These are phyloP conservation scores for Pseudochaenichthys georgianus DNA, from an alignment of 2,797 vertebrate genomes.

Conservation along the genomic window DNA sequence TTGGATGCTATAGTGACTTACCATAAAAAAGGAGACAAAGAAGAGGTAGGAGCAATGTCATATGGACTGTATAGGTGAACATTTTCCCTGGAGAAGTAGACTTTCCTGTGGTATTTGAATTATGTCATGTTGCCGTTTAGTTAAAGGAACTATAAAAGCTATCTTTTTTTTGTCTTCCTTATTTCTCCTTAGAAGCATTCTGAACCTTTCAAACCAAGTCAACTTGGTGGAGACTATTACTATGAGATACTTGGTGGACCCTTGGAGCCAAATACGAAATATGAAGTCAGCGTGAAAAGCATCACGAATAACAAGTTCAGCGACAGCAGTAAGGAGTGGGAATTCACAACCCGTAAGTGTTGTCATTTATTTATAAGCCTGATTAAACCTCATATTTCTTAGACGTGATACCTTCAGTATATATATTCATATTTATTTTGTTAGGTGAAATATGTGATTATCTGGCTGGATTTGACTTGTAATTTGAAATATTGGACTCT, in stretches of 20 bases:
- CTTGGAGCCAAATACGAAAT: constrained; percentile 44
- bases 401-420: background rate
- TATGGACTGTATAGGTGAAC: accelerated
- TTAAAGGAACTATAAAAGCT: background rate
- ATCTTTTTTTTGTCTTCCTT: background rate
- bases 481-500: too few species aligned
- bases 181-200: constrained; percentile 9
- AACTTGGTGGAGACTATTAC: accelerated
- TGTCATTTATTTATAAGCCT: background rate
- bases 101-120: background rate
- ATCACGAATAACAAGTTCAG: background rate
- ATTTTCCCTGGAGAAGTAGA: background rate
- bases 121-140: background rate
- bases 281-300: constrained; percentile 61
- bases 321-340: constrained; percentile 31
- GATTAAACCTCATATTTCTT: background rate
- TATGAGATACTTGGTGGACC: background rate
- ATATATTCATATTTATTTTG: background rate
- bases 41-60: constrained; percentile 31
- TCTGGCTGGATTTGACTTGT: background rate
- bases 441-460: background rate
- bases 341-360: constrained; percentile 67
- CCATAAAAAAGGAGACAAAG: constrained; percentile 35
- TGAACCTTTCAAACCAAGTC: accelerated
- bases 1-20: constrained; percentile 14